These are phyloP conservation scores for Phoenicopterus ruber DNA, from an alignment of 2,113 vertebrate genomes.

Conservation along the genomic window DNA sequence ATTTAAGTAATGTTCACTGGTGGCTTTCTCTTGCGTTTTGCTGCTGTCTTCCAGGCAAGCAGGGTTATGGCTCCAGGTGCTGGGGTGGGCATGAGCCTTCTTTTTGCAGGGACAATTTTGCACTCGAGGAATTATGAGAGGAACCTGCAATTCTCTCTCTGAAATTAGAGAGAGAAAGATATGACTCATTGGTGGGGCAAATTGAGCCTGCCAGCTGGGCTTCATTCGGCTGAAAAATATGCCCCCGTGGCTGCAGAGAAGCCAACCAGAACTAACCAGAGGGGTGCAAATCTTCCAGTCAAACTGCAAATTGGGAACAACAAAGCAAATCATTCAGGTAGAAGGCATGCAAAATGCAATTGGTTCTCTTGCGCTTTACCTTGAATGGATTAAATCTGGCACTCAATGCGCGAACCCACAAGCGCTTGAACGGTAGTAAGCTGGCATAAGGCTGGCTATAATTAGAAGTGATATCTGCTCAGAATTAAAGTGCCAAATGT, in stretches of 20 bases:
- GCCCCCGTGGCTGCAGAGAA: conserved; percentile 47
- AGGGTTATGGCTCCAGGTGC: background rate
- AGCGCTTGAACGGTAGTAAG: conserved; percentile 45
- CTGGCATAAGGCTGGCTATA: conserved; percentile 62
- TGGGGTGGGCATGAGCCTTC: background rate
- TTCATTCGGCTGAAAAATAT: conserved; percentile 65
- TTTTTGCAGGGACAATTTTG: background rate
- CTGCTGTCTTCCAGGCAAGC: background rate
- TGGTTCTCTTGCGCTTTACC: conserved; percentile 31
- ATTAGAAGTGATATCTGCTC: conserved; percentile 63
- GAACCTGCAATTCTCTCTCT: conserved; percentile 27
- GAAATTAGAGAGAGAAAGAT: conserved; percentile 29
- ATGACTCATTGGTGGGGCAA: conserved; percentile 60
- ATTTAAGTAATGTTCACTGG: background rate
- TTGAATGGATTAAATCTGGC: conserved; percentile 62
- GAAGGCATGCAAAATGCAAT: conserved; percentile 64
- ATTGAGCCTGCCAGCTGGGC: conserved; percentile 59
- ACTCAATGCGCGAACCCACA: conserved; percentile 13
- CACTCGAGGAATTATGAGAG: background rate
- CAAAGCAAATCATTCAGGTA: conserved; percentile 64
- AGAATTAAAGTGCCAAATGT: conserved; percentile 59
- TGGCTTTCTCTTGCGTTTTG: background rate
- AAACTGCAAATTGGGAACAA: conserved; percentile 64
- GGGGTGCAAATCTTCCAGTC: conserved; percentile 64
- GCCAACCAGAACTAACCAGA: conserved; percentile 61